Evolutionary conservation across 2,113 vertebrate species (phyloP).

Genomic region (Solea solea): DNA sequence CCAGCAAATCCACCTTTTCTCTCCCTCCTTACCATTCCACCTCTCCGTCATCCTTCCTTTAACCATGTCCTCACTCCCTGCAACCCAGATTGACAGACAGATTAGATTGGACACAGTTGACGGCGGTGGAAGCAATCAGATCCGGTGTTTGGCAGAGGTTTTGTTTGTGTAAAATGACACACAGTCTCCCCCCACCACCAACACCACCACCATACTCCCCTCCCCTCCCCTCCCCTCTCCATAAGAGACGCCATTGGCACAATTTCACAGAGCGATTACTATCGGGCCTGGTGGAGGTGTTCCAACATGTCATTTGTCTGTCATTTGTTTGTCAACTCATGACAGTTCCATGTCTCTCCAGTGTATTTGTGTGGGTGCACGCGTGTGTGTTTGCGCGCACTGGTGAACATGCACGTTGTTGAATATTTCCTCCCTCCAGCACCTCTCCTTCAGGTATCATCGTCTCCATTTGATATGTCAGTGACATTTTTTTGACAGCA

Average conservation of each 20-base stretch:
- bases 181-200: constrained; percentile 42
- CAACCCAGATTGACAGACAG: constrained; percentile 82
- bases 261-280: constrained; percentile 81
- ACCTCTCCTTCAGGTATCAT: constrained; percentile 77
- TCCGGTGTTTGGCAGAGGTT: constrained; percentile 80
- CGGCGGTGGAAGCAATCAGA: constrained; percentile 80
- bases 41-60: constrained; percentile 68
- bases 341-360: constrained; percentile 71
- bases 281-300: constrained; percentile 81
- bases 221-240: constrained; percentile 39
- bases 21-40: constrained; percentile 51
- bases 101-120: constrained; percentile 85
- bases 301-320: constrained; percentile 84
- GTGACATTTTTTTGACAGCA: constrained; percentile 83
- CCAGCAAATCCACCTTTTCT: constrained; percentile 53
- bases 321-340: constrained; percentile 85
- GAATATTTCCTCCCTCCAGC: constrained; percentile 67
- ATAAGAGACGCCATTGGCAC: constrained; percentile 79
- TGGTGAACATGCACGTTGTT: constrained; percentile 65
- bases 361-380: constrained; percentile 62
- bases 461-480: constrained; percentile 78
- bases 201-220: neutral
- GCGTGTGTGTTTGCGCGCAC: constrained; percentile 17
- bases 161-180: constrained; percentile 85
- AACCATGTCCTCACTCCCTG: constrained; percentile 63